Percentiles rank a stretch among this genome's conserved stretches.
Conservation (phyloP, 2,797 vertebrate species). For the Sparidentex hasta region DNA sequence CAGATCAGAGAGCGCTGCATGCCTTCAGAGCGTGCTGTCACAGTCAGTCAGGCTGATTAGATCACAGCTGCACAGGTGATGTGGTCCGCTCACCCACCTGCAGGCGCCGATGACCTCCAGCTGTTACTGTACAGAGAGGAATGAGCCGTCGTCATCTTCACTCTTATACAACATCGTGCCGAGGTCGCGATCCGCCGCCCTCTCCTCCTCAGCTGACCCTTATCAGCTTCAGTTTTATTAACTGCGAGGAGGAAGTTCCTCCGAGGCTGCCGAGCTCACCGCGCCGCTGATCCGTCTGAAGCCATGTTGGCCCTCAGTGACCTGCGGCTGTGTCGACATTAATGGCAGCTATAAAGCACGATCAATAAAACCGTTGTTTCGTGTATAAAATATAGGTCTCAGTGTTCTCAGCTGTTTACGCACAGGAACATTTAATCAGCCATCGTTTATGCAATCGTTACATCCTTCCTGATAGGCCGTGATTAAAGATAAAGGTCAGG, state of each 20-base stretch:
- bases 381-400: conserved; percentile 22
- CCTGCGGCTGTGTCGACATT: conserved; percentile 20
- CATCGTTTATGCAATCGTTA: conserved; percentile 34
- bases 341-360: conserved; percentile 26
- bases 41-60: conserved; percentile 45
- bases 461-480: conserved; percentile 11
- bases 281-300: not conserved
- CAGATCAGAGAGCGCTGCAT: not conserved
- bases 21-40: not conserved
- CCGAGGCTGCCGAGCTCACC: not conserved
- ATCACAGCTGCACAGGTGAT: conserved; percentile 19
- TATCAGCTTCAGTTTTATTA: conserved; percentile 21
- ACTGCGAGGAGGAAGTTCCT: conserved; percentile 15
- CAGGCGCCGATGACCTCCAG: conserved; percentile 13
- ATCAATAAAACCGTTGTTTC: conserved; percentile 36
- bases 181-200: too few relatives aligned
- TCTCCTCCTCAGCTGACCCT: not conserved
- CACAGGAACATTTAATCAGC: conserved; percentile 66
- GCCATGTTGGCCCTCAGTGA: not conserved
- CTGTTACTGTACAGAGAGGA: not conserved
- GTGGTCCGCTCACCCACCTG: conserved; percentile 24
- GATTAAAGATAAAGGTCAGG: conserved; percentile 39
- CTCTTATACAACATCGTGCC: conserved; percentile 4
- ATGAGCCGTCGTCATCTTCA: not conserved
- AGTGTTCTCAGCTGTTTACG: conserved; percentile 30